Evolutionary conservation across 1,140 invertebrate species (phyloP), one percentile per base, ranked within the genome.

Genomic region (Stegodyphus dumicola): DNA sequence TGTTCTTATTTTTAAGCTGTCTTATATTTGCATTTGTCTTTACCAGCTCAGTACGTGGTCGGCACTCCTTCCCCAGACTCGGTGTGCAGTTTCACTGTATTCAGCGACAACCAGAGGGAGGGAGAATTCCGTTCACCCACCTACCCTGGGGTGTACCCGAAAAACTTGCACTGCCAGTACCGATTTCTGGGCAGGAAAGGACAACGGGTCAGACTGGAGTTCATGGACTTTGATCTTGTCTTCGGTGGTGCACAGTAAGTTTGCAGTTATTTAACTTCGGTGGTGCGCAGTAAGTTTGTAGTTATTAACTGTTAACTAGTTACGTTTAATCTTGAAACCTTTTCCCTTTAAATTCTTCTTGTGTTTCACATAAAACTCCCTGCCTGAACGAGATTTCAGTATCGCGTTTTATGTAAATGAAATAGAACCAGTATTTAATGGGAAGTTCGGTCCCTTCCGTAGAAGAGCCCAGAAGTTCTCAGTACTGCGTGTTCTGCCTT

Each of bases 131-230:
- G 98, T 87, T 98, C 98, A 74, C 98, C 98, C 81, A 99, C 98
- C 71, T 99, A 99, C 93, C 98, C 99, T 56, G 99, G 98, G 88
- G 95, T 97, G 87, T 99, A 99, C 92, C 98, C 98, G 83, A 99
- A 99, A 91, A 95, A 97, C 91, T 93, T 98, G 87, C 93, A 93
- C 88, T 99, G 98, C 92, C 94, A 93, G 90, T 99, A 99, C 92
- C 67, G 96, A 91, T 97, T 99, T 91, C 93, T 96, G 88, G 98
- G 98, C n/a, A 93, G 93, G 88, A 92, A 93, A 49, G 94, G 95
- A 78, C 96, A 99, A 92, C 92, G 99, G 89, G 96, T 99, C 88
- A 94, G 97, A 86, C 92, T 99, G 87, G 97, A 97, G 91, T 99
- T 99, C 92, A 93, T 96, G 88, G 98, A 99, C 92, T 99, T 99